phyloP scores from a whole-genome alignment of 2,888 invertebrate genomes.

The Halocaridina rubra region DNA sequence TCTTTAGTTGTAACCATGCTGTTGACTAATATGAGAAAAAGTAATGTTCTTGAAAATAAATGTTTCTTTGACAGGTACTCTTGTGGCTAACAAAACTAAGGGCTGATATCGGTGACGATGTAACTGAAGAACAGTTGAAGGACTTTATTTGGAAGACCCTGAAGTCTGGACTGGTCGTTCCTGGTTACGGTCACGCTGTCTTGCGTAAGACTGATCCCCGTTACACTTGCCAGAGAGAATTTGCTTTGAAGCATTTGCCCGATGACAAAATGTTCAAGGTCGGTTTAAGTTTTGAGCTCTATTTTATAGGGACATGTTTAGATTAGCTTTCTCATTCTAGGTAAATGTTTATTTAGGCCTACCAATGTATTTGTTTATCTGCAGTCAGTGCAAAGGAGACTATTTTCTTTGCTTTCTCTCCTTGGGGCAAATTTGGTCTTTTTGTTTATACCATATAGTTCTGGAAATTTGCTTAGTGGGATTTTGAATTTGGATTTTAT shows the following conservation, averaged over 20 bases:
- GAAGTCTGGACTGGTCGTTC: slow-evolving; percentile 95
- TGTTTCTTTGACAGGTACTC: slow-evolving; percentile 78
- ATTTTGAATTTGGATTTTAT: no score
- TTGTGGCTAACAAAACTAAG: slow-evolving; percentile 93
- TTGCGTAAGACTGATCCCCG: slow-evolving; percentile 93
- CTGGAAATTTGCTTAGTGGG: no score
- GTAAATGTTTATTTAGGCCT: no score
- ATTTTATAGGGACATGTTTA: not conserved
- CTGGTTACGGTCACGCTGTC: slow-evolving; percentile 96
- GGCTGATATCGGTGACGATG: slow-evolving; percentile 84
- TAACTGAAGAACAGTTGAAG: slow-evolving; percentile 90
- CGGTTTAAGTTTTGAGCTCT: slow-evolving; percentile 42
- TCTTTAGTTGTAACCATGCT: no score
- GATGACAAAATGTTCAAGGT: slow-evolving; percentile 90
- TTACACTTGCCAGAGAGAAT: slow-evolving; percentile 93
- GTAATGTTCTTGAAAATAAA: no score
- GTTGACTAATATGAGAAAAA: no score
- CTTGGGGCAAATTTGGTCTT: no score
- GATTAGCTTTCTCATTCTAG: not conserved
- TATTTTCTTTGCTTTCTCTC: no score
- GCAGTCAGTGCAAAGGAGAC: no score
- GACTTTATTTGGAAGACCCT: slow-evolving; percentile 98
- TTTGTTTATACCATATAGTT: no score
- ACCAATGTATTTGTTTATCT: no score
- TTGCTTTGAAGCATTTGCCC: slow-evolving; percentile 92